phyloP scores from a whole-genome alignment of 2,797 vertebrate species.

The Poliocrania exsul region DNA sequence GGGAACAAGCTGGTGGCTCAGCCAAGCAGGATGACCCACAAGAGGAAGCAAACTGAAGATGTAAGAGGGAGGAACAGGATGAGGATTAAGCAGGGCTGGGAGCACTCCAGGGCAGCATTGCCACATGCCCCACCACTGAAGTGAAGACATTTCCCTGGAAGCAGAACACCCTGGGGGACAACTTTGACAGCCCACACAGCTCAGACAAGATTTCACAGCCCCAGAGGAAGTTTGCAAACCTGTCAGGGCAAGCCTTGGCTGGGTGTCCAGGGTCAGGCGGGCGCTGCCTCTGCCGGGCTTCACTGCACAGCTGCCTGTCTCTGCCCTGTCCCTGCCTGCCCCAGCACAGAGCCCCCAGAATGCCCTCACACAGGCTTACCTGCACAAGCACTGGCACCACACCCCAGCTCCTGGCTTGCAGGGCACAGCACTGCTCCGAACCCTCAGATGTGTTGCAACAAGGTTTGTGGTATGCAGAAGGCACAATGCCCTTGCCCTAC shows the following conservation, averaged over 20 bases:
- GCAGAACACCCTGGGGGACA: not conserved
- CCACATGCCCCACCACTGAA: not conserved
- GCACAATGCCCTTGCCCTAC: not conserved
- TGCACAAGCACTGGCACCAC: not conserved
- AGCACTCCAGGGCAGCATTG: not conserved
- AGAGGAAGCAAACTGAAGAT: not conserved
- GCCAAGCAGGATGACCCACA: not conserved
- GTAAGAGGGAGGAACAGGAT: not conserved
- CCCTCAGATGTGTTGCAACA: not conserved
- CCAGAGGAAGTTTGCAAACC: not conserved
- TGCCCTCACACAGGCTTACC: not conserved
- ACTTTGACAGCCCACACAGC: not conserved
- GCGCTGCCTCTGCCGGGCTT: not conserved
- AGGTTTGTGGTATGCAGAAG: not conserved
- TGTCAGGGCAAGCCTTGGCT: not conserved
- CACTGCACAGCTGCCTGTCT: rapidly evolving
- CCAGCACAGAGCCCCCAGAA: not conserved
- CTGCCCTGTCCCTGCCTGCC: not conserved
- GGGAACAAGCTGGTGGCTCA: not conserved
- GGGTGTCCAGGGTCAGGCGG: not conserved
- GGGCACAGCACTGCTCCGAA: not conserved
- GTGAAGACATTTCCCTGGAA: not conserved
- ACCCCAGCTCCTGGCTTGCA: not conserved
- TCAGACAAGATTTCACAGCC: not conserved
- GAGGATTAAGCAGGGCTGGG: not conserved